Evolutionary conservation across 1,140 invertebrate species (phyloP).

Genomic region (Lepidurus packardi): DNA sequence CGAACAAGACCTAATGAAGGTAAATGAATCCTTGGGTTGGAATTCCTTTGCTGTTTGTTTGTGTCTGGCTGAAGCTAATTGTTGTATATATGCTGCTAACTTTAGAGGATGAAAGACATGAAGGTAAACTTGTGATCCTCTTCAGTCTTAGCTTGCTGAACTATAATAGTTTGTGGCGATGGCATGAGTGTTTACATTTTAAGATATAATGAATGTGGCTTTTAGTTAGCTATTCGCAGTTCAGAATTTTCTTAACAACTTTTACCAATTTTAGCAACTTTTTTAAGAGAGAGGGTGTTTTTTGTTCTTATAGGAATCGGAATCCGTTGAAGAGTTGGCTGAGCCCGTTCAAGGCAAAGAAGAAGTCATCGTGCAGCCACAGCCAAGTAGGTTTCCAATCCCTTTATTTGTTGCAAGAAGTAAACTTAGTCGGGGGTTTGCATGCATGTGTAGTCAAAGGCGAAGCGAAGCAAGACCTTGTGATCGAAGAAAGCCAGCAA

Average conservation of each 20-base stretch:
- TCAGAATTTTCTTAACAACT: constrained; percentile 31
- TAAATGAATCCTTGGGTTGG: constrained; percentile 39
- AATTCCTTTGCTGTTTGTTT: background rate
- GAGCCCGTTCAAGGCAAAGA: constrained; percentile 36
- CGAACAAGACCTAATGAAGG: constrained; percentile 66
- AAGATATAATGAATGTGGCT: constrained; percentile 17
- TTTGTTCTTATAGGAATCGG: constrained; percentile 52
- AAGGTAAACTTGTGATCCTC: constrained; percentile 32
- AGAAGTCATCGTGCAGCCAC: constrained; percentile 39
- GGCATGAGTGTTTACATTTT: constrained; percentile 9
- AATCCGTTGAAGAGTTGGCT: constrained; percentile 55
- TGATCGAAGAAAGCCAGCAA: background rate
- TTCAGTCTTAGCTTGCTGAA: background rate
- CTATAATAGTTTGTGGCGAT: background rate
- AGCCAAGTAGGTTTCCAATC: background rate
- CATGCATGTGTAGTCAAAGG: background rate
- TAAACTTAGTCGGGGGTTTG: background rate
- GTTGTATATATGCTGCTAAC: constrained; percentile 24
- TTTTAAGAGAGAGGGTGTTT: background rate
- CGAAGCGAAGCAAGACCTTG: background rate
- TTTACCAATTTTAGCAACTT: no score
- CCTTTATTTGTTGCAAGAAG: background rate
- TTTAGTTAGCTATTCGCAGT: background rate
- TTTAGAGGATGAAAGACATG: constrained; percentile 34
- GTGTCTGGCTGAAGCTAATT: constrained; percentile 26